phyloP scores from a whole-genome alignment of 1,140 invertebrate species.

The Caenorhabditis briggsae region DNA sequence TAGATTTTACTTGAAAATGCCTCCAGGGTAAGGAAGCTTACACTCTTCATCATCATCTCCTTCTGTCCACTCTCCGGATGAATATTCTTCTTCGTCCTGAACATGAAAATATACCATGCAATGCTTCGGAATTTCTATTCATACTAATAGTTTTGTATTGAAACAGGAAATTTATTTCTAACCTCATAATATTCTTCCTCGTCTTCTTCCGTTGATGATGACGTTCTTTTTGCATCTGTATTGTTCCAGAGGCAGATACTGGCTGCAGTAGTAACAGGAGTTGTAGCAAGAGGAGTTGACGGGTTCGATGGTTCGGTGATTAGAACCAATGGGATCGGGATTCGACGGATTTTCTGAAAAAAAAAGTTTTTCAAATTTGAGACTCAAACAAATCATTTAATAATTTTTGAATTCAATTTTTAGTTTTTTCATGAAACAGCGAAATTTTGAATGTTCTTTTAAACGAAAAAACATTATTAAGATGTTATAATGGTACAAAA shows the following conservation, averaged over 20 bases:
- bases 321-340: slow-evolving; percentile 9
- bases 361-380: neutral
- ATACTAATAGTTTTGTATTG: too few relatives aligned
- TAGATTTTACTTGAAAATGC: neutral
- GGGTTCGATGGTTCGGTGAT: slow-evolving; percentile 45
- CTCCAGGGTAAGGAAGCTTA: slow-evolving; percentile 28
- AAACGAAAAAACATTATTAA: too few relatives aligned
- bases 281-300: slow-evolving; percentile 16
- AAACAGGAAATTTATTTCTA: too few relatives aligned
- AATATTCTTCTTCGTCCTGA: slow-evolving; percentile 52
- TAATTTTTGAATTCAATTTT: too few relatives aligned
- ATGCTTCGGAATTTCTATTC: too few relatives aligned
- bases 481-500: too few relatives aligned
- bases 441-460: neutral
- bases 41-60: slow-evolving; percentile 63
- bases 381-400: too few relatives aligned
- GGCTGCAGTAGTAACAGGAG: slow-evolving; percentile 27
- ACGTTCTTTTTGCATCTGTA: neutral
- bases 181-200: slow-evolving; percentile 39
- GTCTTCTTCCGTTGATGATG: slow-evolving; percentile 28
- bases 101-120: neutral
- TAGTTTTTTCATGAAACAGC: too few relatives aligned
- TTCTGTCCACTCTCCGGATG: slow-evolving; percentile 61
- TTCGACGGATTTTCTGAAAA: slow-evolving; percentile 34
- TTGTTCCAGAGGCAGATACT: slow-evolving; percentile 40